phyloP scores from a whole-genome alignment of 92 coral and sea anemone species.

The Porites divaricata region DNA sequence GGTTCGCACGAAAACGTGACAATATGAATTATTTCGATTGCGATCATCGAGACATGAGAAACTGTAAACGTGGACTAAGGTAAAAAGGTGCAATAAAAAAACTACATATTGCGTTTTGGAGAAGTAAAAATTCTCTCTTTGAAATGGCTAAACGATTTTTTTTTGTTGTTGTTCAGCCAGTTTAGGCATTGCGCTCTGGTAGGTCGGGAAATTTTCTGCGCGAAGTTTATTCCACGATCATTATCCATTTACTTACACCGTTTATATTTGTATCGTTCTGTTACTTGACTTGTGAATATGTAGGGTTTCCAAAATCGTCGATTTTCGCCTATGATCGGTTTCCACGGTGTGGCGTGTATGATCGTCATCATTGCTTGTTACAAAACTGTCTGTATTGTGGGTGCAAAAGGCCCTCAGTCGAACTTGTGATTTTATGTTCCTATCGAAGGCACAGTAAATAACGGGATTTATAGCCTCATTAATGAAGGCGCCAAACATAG shows the following conservation, averaged over 20 bases:
- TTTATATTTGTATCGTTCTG: neutral
- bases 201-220: neutral
- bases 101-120: no score
- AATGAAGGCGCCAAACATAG: conserved; percentile 76
- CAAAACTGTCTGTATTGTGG: neutral
- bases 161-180: no score
- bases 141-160: no score
- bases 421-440: conserved; percentile 18
- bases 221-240: neutral
- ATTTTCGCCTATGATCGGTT: neutral
- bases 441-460: conserved; percentile 57
- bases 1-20: no score
- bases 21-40: no score
- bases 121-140: no score
- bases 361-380: neutral
- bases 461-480: conserved; percentile 82
- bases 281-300: neutral
- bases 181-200: neutral
- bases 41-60: no score
- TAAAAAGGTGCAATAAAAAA: no score
- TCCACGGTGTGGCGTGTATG: neutral
- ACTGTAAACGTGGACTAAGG: no score
- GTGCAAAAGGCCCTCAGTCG: neutral
- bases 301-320: neutral
- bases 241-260: neutral